Conservation (phyloP, 2,888 invertebrate species). For the Cordylochernes scorpioides region DNA sequence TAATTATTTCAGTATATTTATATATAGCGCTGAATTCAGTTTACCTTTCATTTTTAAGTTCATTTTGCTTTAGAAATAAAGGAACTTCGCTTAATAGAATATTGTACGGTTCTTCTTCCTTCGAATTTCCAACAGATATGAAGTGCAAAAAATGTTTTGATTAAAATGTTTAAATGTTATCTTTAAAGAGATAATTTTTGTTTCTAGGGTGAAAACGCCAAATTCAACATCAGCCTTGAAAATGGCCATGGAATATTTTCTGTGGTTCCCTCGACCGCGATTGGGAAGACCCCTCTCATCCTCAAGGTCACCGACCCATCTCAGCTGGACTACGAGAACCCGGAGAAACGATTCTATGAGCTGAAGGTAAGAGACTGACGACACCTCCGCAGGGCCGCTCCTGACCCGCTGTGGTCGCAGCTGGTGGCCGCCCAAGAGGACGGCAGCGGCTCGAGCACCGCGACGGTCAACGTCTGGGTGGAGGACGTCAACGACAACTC, state of each 20-base stretch:
- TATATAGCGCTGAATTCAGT: no score
- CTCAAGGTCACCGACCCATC: slow-evolving; percentile 38
- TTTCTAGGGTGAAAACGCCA: slow-evolving; percentile 35
- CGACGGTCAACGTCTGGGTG: slow-evolving; percentile 15
- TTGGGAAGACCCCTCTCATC: slow-evolving; percentile 44
- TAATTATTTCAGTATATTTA: no score
- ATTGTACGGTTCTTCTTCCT: neutral
- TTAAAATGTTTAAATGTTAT: neutral
- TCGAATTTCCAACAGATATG: neutral
- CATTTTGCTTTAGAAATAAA: no score
- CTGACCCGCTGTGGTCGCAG: no score
- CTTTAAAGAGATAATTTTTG: neutral
- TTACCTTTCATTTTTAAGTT: no score
- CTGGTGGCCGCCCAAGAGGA: slow-evolving; percentile 21
- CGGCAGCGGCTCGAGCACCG: slow-evolving; percentile 22
- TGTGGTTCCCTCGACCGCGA: slow-evolving; percentile 37
- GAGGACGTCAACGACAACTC: slow-evolving; percentile 23
- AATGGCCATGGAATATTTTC: slow-evolving; percentile 32
- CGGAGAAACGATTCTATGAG: no score
- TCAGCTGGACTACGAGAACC: slow-evolving; percentile 41
- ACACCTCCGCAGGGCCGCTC: no score
- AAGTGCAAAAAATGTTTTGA: slow-evolving; percentile 5
- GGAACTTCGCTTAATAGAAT: no score
- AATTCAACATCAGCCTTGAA: slow-evolving; percentile 34
- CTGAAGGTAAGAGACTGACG: no score